Evolutionary conservation across 2,888 invertebrate species (phyloP).

Genomic region (Dynastes tityus): DNA sequence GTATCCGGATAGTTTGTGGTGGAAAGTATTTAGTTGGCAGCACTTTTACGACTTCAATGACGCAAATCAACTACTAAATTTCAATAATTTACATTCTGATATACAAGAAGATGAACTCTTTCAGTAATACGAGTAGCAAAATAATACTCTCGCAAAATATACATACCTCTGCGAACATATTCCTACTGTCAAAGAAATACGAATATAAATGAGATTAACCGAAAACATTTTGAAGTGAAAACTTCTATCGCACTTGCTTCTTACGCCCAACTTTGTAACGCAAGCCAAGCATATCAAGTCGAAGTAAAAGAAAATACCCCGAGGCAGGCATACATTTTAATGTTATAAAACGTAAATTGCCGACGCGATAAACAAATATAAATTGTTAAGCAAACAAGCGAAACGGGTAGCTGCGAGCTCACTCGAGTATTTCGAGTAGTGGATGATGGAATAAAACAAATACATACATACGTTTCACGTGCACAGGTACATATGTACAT

Average conservation of each 20-base stretch:
- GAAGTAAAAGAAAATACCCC: not conserved
- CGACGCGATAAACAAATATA: conserved; percentile 4
- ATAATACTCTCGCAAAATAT: no score
- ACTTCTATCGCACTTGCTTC: not conserved
- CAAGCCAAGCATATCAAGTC: not conserved
- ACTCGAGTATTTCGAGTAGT: not conserved
- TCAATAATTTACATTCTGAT: no score
- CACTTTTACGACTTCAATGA: no score
- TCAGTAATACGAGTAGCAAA: no score
- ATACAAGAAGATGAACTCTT: no score
- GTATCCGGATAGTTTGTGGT: no score
- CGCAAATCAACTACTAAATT: no score
- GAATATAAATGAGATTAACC: not conserved
- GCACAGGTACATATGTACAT: no score
- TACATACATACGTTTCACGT: not conserved
- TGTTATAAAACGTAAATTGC: conserved; percentile 4
- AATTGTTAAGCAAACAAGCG: not conserved
- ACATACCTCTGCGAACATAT: no score
- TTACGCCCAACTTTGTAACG: not conserved
- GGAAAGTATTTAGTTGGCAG: no score
- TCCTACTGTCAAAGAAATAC: no score
- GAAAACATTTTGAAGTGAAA: not conserved
- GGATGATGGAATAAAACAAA: conserved; percentile 3
- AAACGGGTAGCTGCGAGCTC: conserved; percentile 2
- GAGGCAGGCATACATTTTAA: not conserved